Base-by-base conservation (phyloP, 1,140 invertebrate species). In the Bombus sylvicola region DNA sequence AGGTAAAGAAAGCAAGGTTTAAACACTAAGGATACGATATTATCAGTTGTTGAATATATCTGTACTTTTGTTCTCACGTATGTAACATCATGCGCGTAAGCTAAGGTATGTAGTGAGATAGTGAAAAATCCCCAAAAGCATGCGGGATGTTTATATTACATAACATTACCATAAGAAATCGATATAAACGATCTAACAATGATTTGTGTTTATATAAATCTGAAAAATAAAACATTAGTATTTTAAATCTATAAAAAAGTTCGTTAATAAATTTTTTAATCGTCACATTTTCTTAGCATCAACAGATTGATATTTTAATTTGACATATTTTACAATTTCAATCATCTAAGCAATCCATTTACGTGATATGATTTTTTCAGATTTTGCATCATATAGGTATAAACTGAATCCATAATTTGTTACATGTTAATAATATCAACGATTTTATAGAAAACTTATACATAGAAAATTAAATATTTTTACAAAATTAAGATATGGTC, bases 81-180 rank as follows among this genome's bases (percentile, higher is more conserved):
- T 83, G 83, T 92, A 41, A 34, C 37, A 92, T 92, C 93, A 94
- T 94, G 94, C 94, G 93, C 92, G 89, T 92, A 94, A 94, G 92
- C 92, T 87, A 94, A 93, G 92, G 91, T 94, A 91, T 92, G 90
- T 94, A 93, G 92, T 94, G 91, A 95, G 91, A 94, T 93, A 94
- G 90, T 94, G 89, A 94, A 93, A 92, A 92, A 92, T 92, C 90
- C 92, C 93, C 92, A 94, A 93, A 94, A 94, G 92, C 94, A 95
- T 95, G 94, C 94, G 88, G 92, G 91, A 94, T 89, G 86, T 92
- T 87, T 91, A 47, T 86, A 25, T 86, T 71, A 78, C 53, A 37
- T 74, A 83, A 85, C 72, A 78, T 88, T 85, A 82, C 39, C 53
- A 86, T 62, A 88, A 86, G 74, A 82, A 64, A 89, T 57, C 59